Percentiles rank a stretch among this genome's conserved stretches.
Evolutionary conservation across 2,888 invertebrate species (phyloP).

Genomic region (Mesorhabditis belari): DNA sequence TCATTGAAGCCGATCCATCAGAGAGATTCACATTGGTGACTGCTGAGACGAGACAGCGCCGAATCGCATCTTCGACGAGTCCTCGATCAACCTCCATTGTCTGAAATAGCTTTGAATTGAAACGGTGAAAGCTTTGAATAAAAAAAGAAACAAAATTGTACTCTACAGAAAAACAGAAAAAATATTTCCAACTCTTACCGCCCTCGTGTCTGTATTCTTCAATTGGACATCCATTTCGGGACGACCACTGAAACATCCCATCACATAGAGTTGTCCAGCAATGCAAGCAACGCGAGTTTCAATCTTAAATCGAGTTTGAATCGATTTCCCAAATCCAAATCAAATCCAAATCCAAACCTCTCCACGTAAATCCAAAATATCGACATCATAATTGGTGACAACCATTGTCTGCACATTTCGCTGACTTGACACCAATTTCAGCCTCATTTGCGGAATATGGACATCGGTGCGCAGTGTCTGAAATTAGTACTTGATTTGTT

Average conservation of each 20-base stretch:
- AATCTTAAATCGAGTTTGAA: slow-evolving; percentile 20
- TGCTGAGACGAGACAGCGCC: slow-evolving; percentile 51
- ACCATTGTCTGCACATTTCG: slow-evolving; percentile 37
- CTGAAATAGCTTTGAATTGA: slow-evolving; percentile 9
- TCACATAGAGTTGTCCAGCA: slow-evolving; percentile 49
- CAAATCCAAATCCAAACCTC: slow-evolving; percentile 27
- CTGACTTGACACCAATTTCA: slow-evolving; percentile 43
- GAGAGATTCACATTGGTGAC: slow-evolving; percentile 51
- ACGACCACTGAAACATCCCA: slow-evolving; percentile 50
- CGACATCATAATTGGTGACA: slow-evolving; percentile 44
- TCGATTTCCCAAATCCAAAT: not conserved
- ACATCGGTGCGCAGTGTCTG: slow-evolving; percentile 37
- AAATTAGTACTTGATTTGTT: not conserved
- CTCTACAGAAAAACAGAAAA: not conserved
- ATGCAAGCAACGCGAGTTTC: slow-evolving; percentile 51
- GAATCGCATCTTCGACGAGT: slow-evolving; percentile 52
- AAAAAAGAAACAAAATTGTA: not conserved
- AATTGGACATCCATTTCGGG: slow-evolving; percentile 46
- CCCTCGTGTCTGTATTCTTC: slow-evolving; percentile 31
- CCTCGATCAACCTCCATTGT: slow-evolving; percentile 22
- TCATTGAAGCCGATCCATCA: slow-evolving; percentile 10
- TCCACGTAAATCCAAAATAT: slow-evolving; percentile 38
- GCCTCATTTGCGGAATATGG: slow-evolving; percentile 31
- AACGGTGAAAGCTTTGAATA: too few species aligned
- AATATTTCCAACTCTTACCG: slow-evolving; percentile 13